These are phyloP conservation scores for Montipora cactus DNA, from an alignment of 64 coral and sea anemone genomes.

Conservation along the genomic window DNA sequence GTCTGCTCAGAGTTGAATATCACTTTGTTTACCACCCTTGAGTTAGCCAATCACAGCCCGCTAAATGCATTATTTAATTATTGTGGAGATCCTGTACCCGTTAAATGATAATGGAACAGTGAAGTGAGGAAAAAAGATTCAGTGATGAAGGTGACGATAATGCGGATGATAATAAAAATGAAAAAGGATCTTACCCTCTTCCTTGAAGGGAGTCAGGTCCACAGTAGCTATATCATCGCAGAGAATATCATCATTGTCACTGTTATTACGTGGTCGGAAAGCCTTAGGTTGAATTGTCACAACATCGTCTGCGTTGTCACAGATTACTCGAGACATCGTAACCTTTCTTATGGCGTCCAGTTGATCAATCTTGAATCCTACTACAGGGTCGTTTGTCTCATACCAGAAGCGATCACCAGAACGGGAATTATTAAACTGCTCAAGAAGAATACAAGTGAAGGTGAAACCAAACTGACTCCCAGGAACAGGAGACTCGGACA, in stretches of 20 bases:
- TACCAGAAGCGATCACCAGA: conserved; percentile 56
- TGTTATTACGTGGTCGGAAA: background rate
- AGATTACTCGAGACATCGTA: background rate
- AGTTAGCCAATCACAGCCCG: no score
- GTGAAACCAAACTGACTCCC: conserved; percentile 27
- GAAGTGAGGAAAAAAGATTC: no score
- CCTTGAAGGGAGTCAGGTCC: background rate
- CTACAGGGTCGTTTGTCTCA: background rate
- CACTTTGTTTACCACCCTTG: no score
- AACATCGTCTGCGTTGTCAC: background rate
- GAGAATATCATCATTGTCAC: background rate
- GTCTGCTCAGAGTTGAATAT: no score
- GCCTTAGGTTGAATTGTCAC: background rate
- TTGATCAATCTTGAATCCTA: background rate
- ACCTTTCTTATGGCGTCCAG: background rate
- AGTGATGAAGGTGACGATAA: no score
- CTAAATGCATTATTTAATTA: no score
- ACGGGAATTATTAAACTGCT: conserved; percentile 25
- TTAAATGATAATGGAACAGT: no score
- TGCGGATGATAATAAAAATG: no score
- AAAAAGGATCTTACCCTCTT: background rate
- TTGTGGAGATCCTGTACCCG: no score
- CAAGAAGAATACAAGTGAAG: conserved; percentile 15
- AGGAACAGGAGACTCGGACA: background rate
- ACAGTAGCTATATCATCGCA: background rate